phyloP scores from a whole-genome alignment of 2,888 invertebrate genomes.

The Ceramica pisi region DNA sequence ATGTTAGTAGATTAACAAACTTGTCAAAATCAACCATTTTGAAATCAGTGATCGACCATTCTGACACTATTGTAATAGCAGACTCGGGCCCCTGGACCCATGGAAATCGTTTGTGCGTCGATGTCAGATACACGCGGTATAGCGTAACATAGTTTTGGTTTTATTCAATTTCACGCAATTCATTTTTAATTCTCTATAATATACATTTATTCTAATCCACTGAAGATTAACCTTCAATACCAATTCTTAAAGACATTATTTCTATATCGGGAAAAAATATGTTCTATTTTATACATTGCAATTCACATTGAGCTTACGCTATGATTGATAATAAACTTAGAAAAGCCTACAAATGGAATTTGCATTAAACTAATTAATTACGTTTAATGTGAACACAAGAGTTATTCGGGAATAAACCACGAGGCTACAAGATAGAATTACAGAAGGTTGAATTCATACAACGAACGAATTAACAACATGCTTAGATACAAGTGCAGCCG shows the following conservation, averaged over 20 bases:
- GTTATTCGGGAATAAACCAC: slow-evolving; percentile 43
- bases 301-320: not conserved
- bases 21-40: too few species aligned
- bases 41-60: too few species aligned
- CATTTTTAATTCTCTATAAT: too few species aligned
- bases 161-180: not conserved
- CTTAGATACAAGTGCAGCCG: too few species aligned
- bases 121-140: too few species aligned
- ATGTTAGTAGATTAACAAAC: too few species aligned
- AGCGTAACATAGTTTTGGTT: slow-evolving; percentile 11
- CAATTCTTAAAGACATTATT: not conserved
- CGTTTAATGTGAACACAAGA: slow-evolving; percentile 48
- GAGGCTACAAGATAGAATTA: not conserved
- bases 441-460: slow-evolving; percentile 10
- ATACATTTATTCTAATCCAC: not conserved
- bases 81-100: too few species aligned
- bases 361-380: slow-evolving; percentile 55
- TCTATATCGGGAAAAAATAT: not conserved
- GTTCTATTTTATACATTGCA: not conserved
- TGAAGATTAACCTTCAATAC: not conserved
- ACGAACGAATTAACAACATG: too few species aligned
- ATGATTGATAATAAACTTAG: not conserved
- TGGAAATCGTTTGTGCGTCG: too few species aligned
- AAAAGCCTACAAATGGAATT: slow-evolving; percentile 20
- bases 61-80: too few species aligned